Evolutionary conservation across 2,888 invertebrate species (phyloP), one percentile per base, ranked within the genome.

Genomic region (Apodemia arnacis): DNA sequence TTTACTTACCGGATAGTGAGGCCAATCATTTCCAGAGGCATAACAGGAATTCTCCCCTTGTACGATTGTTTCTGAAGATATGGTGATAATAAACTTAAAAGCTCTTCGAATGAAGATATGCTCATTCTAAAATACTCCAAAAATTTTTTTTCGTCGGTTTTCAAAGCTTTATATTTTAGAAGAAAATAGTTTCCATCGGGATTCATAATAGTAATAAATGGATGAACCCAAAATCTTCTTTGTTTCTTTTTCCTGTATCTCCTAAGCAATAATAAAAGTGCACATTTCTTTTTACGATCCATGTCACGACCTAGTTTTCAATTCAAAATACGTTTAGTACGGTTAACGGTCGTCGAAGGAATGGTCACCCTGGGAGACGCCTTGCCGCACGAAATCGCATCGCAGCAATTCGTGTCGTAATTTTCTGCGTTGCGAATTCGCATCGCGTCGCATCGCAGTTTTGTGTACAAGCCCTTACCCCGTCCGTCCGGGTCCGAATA

Each of bases 11-110:
- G 70, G 70, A 84, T 82, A 87, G 87, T 84, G 41, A 87, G 74
- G 69, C 92, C 92, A 76, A 93, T 75, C 94, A 94, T 94, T 93
- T 94, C 93, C 92, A 93, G 83, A 93, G 92, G 90, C 91, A 89
- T 92, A 91, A 93, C 91, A 92, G 93, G 93, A 91, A 91, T 90
- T 91, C 92, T 92, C 76, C 88, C 87, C 86, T 91, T 94, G 84
- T 91, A 93, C 86, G 88, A 92, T 93, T n/a, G 86, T 91, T 93
- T 92, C 76, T 91, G 91, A 80, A 93, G 88, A 81, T 80, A 89
- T 91, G 91, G 89, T 90, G 91, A 91, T 90, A 92, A 90, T 86
- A 85, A 85, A 86, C 86, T 87, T 79, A 88, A 85, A 87, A 87
- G 84, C 82, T 80, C 69, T 85, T 85, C 83, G 77, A 92, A 91